Evolutionary conservation across 2,888 invertebrate species (phyloP), one percentile per base, ranked within the genome.

Genomic region (Dryobotodes eremita): DNA sequence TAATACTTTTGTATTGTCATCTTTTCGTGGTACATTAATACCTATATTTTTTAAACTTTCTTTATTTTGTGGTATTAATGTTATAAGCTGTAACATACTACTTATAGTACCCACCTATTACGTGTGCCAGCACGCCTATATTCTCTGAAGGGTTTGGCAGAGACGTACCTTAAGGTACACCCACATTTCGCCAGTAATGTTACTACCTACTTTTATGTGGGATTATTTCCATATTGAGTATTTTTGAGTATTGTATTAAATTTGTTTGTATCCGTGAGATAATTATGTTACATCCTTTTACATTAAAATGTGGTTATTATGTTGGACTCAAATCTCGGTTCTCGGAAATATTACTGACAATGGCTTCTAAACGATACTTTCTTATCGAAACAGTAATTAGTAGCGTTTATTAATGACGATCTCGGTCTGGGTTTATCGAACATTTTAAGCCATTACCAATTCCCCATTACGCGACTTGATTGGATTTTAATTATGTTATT

Each of bases 401-500:
- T 36, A 62, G 23, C 42, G 59, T 78, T 64, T 75, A 77, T 70
- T 81, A 77, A 75, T 75, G 70, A 72, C 64, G 66, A 82, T 79
- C 6, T 71, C 42, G 61, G 71, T 36, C 61, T 0, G 71, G 70
- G 65, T 62, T 79, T 76, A 85, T 85, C 73, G 76, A 73, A 82
- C 7, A 66, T 64, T 73, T 81, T 62, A 78, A 79, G 66, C 36
- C 74, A 65, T 86, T 84, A 76, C 66, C 31, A 65, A 59, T 61
- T 57, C 36, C 64, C 74, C 69, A 86, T 84, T 78, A 82, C 66
- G 53, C 17, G 42, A 26, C 61, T 62, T 84, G 86, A 86, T 86
- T 84, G 84, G 77, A 79, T 84, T 86, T 84, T 86, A 86, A 86
- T 82, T 74, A 82, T 65, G 61, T 73, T 75, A 62, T 57, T 80